Base-by-base conservation (phyloP, 2,888 invertebrate genomes). In the Drosophila dives region DNA sequence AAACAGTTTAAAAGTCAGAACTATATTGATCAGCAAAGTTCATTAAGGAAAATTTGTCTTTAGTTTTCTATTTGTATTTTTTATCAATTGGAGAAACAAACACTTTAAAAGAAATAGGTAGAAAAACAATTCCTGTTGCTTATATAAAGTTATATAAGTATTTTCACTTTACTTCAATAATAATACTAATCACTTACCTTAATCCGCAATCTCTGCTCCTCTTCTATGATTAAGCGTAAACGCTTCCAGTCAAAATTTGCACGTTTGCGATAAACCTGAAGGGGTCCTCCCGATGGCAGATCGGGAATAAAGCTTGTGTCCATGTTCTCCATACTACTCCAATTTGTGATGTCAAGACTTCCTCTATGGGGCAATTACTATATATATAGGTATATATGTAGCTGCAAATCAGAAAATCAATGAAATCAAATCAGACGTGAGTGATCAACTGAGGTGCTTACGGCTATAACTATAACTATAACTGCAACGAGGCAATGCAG, bases 211-310 rank as follows among this genome's bases (percentile, higher is more conserved):
- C 95, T 93, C 58, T 96, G 95, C 88, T 96, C 96, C 77, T 96
- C 97, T 91, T 98, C 97, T 71, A 98, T 94, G 62, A 97, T 95
- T 50, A 97, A 91, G 91, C 96, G 96, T 92, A 99, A 94, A 74
- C 95, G 94, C 93, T 97, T 98, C 97, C 98, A 98, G 91, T 97
- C 95, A 89, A 98, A 98, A 20, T 96, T 95, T 1, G 97, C 96
- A 77, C 94, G 95, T 80, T 95, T 96, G 80, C 98, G 95, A 92
- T 97, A 98, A 1, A 89, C 93, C 91, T 97, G 97, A 78, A 98
- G 93, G 10, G 98, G 97, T 54, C 94, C 94, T 38, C 91, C 87
- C 20, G 66, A 48, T 23, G 96, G 95, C 70, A 96, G 93, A 92
- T 96, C 95, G 55, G 94, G 94, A 83, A 96, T 94, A 81, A 96